Evolutionary conservation across 2,113 vertebrate species (phyloP), one percentile per base, ranked within the genome.

Genomic region (Macaca mulatta): DNA sequence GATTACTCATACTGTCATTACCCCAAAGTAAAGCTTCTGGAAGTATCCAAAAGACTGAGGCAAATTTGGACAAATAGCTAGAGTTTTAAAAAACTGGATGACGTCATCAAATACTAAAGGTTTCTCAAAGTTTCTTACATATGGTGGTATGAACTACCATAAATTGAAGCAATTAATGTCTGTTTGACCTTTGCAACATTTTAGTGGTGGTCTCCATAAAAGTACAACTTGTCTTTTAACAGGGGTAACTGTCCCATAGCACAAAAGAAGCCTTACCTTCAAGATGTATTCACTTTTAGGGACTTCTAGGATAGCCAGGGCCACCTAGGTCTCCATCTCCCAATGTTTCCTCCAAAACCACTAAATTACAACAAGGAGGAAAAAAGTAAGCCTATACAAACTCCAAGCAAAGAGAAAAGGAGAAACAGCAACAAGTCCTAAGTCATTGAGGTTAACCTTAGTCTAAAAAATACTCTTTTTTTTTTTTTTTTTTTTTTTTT

Each of bases 1-100:
- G 14, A 85, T 92, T 93, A 93, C 72, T 88, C 90, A 87, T 43
- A 86, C 25, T 94, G 67, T 78, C 67, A 92, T 70, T 85, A 84
- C 35, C 74, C 72, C 30, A 84, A 92, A 92, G 57, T 83, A 13
- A 96, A 85, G 18, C 80, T 92, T 95, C 67, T 48, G 22, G 48
- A 50, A 81, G 30, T 43, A 91, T 72, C 61, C 48, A 96, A 96
- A 94, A 82, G 40, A 83, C 70, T 27, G 22, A 77, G 20, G 23
- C n/a, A 25, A 89, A 91, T 75, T 59, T 70, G 32, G 69, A 89
- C 74, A 82, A 93, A 79, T 16, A 75, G 30, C 61, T 88, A 32
- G 13, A 89, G 38, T 61, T 81, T 69, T 50, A 93, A 82, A 92
- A 80, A 52, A 57, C 78, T 84, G 6, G 82, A 88, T 45, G 52